A percentile compares a stretch with the other conserved stretches of the same genome.
phyloP scores from a whole-genome alignment of 2,888 invertebrate species.

The Seira musarum region DNA sequence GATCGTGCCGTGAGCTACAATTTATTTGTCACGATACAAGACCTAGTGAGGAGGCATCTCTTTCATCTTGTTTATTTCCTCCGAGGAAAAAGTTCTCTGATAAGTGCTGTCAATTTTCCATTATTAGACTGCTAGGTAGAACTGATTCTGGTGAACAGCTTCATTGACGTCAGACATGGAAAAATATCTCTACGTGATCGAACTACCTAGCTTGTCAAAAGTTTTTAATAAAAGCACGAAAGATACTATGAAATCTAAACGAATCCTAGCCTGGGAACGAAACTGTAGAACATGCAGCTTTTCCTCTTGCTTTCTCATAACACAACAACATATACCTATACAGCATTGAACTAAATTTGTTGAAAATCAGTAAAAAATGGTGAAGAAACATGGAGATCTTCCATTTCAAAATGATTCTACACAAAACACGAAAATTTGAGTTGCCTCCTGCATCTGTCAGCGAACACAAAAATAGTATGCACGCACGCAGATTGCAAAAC shows the following conservation, averaged over 20 bases:
- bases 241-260: not conserved
- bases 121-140: not conserved
- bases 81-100: not conserved
- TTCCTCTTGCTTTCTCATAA: constrained; percentile 33
- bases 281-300: constrained; percentile 11
- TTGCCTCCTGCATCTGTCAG: constrained; percentile 52
- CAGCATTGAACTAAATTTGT: too few relatives aligned
- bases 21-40: not conserved
- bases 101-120: not conserved
- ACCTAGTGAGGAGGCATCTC: not conserved
- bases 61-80: not conserved
- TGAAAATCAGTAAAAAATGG: constrained; percentile 13
- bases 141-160: constrained; percentile 29
- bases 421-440: not conserved
- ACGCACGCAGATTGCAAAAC: constrained; percentile 35
- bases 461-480: constrained; percentile 11
- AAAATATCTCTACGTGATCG: not conserved
- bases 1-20: not conserved
- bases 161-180: constrained; percentile 47
- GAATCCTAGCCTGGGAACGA: too few relatives aligned
- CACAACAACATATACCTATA: too few relatives aligned
- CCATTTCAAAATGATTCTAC: too few relatives aligned
- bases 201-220: not conserved
- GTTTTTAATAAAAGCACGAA: not conserved
- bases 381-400: not conserved